Percentiles rank a stretch among this genome's conserved stretches.
Conservation (phyloP, 2,888 invertebrate genomes). For the Ceramica pisi region DNA sequence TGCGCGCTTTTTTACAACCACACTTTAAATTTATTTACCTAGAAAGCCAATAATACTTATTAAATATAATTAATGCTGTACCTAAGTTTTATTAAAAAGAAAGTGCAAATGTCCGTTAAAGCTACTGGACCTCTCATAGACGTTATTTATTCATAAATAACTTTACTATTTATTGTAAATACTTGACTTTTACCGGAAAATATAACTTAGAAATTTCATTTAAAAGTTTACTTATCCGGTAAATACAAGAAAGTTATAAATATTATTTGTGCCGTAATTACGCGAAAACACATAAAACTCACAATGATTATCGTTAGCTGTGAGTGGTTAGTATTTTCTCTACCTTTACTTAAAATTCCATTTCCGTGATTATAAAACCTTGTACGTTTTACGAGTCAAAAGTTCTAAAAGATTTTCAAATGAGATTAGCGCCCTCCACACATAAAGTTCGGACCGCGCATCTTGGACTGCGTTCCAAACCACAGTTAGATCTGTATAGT, state of each 20-base stretch:
- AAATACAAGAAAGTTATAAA: neutral
- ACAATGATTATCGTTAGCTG: slow-evolving; percentile 10
- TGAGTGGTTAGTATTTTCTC: slow-evolving; percentile 11
- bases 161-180: slow-evolving; percentile 18
- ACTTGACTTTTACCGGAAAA: slow-evolving; percentile 33
- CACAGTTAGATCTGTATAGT: too few relatives aligned
- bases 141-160: slow-evolving; percentile 20
- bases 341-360: slow-evolving; percentile 23
- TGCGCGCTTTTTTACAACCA: too few relatives aligned
- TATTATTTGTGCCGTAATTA: slow-evolving; percentile 17
- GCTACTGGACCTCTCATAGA: neutral
- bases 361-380: slow-evolving; percentile 38
- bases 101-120: slow-evolving; percentile 5
- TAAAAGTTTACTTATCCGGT: slow-evolving; percentile 26
- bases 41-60: neutral
- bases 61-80: neutral
- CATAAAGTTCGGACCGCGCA: too few relatives aligned
- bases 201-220: slow-evolving; percentile 14
- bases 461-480: too few relatives aligned
- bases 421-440: too few relatives aligned
- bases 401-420: slow-evolving; percentile 26
- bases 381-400: slow-evolving; percentile 8
- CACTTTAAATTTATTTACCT: neutral
- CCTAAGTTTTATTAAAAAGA: slow-evolving; percentile 3
- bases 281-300: slow-evolving; percentile 30